These are phyloP conservation scores for Alauda arvensis DNA, from an alignment of 2,797 vertebrate species.

Conservation along the genomic window DNA sequence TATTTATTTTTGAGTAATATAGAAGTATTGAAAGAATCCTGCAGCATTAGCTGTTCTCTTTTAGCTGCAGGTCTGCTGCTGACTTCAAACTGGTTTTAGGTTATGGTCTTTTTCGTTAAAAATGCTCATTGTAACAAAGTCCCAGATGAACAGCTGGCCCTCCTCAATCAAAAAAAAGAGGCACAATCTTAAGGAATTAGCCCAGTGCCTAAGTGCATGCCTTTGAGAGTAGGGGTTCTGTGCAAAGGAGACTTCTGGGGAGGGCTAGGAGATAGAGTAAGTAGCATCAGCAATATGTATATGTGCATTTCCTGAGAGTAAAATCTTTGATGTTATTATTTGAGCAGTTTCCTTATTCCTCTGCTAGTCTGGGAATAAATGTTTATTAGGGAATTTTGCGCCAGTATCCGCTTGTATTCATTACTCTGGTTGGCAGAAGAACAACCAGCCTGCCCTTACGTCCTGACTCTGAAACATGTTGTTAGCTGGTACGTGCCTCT, in stretches of 20 bases:
- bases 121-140: background rate
- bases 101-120: background rate
- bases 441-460: background rate
- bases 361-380: background rate
- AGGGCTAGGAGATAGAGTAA: background rate
- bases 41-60: background rate
- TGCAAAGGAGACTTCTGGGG: background rate
- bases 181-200: background rate
- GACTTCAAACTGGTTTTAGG: background rate
- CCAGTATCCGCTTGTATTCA: background rate
- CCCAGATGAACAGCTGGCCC: background rate
- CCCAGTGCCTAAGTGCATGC: background rate
- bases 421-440: background rate
- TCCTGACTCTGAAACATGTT: background rate
- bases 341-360: background rate
- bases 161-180: background rate
- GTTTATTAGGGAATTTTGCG: background rate
- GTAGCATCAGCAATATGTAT: background rate
- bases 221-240: background rate
- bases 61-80: background rate
- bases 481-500: background rate
- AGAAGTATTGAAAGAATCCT: background rate
- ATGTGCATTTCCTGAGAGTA: background rate
- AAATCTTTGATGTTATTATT: background rate
- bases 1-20: background rate